Percentiles rank a stretch among this genome's conserved stretches.
Conservation (phyloP, 2,888 invertebrate species). For the Orthonevra nobilis region DNA sequence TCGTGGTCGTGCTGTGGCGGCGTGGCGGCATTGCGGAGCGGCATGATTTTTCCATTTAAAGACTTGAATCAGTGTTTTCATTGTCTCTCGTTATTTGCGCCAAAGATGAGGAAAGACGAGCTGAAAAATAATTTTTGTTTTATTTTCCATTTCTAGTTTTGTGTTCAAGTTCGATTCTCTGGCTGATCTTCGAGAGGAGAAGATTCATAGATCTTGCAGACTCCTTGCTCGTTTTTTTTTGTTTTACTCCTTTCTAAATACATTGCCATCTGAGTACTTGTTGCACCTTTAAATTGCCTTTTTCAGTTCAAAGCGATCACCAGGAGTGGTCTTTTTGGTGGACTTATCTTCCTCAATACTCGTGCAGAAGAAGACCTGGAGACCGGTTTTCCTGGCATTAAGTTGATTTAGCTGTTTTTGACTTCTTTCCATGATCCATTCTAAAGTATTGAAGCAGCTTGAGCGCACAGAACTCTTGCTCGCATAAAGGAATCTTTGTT, state of each 20-base stretch:
- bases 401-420: slow-evolving; percentile 60
- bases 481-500: slow-evolving; percentile 43
- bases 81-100: slow-evolving; percentile 31
- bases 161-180: slow-evolving; percentile 35
- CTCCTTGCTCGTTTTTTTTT: neutral
- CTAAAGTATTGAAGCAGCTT: slow-evolving; percentile 24
- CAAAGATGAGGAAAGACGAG: slow-evolving; percentile 22
- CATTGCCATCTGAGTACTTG: too few species aligned
- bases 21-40: slow-evolving; percentile 16
- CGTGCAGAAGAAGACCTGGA: slow-evolving; percentile 3
- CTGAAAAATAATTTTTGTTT: slow-evolving; percentile 17
- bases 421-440: slow-evolving; percentile 26
- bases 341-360: too few species aligned
- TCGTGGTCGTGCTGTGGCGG: too few species aligned
- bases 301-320: slow-evolving; percentile 1
- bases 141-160: slow-evolving; percentile 14
- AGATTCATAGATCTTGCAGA: slow-evolving; percentile 27
- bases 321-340: slow-evolving; percentile 30
- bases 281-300: slow-evolving; percentile 18
- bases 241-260: neutral
- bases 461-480: slow-evolving; percentile 22
- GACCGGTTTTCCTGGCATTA: slow-evolving; percentile 49
- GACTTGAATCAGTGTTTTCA: slow-evolving; percentile 61
- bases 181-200: slow-evolving; percentile 4
- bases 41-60: slow-evolving; percentile 57